Percentiles rank a stretch among this genome's conserved stretches.
These are phyloP conservation scores for Hemibagrus guttatus DNA, from an alignment of 2,797 vertebrate species.

Conservation along the genomic window DNA sequence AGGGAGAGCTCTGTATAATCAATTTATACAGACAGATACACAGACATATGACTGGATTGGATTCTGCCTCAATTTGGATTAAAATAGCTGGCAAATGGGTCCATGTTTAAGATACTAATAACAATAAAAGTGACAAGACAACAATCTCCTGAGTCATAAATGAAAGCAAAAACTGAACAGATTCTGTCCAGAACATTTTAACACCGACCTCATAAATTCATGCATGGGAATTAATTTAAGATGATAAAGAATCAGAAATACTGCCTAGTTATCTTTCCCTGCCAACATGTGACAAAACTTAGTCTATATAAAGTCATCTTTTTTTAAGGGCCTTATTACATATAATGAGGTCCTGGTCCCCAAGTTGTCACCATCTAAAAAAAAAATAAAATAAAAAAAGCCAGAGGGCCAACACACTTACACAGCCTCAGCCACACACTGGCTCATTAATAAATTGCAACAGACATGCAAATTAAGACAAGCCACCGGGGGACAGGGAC, in stretches of 20 bases:
- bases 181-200: too few relatives aligned
- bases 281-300: conserved; percentile 18
- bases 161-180: not conserved
- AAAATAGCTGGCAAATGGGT: not conserved
- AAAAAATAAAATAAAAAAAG: not conserved
- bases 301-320: conserved; percentile 34
- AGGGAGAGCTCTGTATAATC: not conserved
- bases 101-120: not conserved
- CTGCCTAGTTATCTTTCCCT: conserved; percentile 13
- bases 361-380: conserved; percentile 12
- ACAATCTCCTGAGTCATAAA: not conserved
- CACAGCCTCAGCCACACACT: conserved; percentile 33
- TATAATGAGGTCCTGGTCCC: conserved; percentile 22
- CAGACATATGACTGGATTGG: not conserved
- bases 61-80: not conserved
- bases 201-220: not conserved
- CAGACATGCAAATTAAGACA: conserved; percentile 49
- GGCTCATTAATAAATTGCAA: conserved; percentile 54
- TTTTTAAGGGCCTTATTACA: conserved; percentile 33
- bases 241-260: conserved; percentile 3
- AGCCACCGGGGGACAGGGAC: conserved; percentile 18
- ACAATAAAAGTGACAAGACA: too few relatives aligned
- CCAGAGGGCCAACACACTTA: conserved; percentile 7
- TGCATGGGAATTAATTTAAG: not conserved
- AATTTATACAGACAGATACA: not conserved